Percentiles rank a stretch among this genome's conserved stretches.
Evolutionary conservation across 2,888 invertebrate species (phyloP).

Genomic region (Eucriotettix oculatus): DNA sequence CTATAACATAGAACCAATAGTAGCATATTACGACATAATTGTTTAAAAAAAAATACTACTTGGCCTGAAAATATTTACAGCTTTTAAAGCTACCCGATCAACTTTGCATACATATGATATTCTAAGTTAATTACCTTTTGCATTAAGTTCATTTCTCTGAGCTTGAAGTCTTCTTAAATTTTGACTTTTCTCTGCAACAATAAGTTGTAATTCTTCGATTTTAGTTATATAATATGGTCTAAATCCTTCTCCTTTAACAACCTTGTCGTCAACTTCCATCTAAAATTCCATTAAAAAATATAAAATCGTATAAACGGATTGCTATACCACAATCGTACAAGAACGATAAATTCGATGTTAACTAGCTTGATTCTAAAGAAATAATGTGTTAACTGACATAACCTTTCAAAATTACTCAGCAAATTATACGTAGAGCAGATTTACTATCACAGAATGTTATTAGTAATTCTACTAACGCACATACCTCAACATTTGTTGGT

Average conservation of each 20-base stretch:
- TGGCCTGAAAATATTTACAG: too few species aligned
- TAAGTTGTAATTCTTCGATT: slow-evolving; percentile 89
- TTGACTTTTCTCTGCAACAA: slow-evolving; percentile 95
- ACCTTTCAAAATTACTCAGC: too few species aligned
- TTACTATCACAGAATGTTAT: too few species aligned
- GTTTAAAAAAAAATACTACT: too few species aligned
- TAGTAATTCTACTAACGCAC: too few species aligned
- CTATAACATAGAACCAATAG: too few species aligned
- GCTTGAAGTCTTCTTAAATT: slow-evolving; percentile 93
- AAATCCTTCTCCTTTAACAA: slow-evolving; percentile 67
- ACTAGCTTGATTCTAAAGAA: too few species aligned
- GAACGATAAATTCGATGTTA: slow-evolving; percentile 30
- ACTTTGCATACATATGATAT: neutral
- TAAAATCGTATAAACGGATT: slow-evolving; percentile 35
- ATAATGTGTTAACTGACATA: too few species aligned
- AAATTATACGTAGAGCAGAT: too few species aligned
- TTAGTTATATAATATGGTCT: slow-evolving; percentile 94
- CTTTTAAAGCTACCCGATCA: too few species aligned
- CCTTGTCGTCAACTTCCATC: slow-evolving; percentile 56
- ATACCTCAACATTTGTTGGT: too few species aligned
- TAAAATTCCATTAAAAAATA: slow-evolving; percentile 21
- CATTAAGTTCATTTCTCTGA: slow-evolving; percentile 95
- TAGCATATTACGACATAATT: too few species aligned
- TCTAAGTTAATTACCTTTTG: slow-evolving; percentile 53
- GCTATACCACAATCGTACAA: slow-evolving; percentile 91